Evolutionary conservation across 2,888 invertebrate genomes (phyloP).

Genomic region (Drosophila mayaguana): DNA sequence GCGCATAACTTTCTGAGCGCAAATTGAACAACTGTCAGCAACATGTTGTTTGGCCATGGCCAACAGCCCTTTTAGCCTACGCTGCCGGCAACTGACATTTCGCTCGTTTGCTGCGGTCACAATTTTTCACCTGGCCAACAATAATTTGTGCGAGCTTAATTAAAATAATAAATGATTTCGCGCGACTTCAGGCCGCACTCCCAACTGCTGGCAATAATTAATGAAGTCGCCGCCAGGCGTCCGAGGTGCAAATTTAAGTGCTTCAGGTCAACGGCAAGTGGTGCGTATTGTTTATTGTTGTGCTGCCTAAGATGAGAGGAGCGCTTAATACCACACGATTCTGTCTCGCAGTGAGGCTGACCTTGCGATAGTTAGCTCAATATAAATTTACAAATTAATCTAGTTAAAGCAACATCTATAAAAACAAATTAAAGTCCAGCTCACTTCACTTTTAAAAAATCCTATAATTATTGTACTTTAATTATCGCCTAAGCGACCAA

Average conservation of each 20-base stretch:
- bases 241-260: slow-evolving; percentile 6
- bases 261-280: slow-evolving; percentile 26
- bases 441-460: not conserved
- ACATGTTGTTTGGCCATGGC: slow-evolving; percentile 56
- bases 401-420: not conserved
- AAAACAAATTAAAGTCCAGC: not conserved
- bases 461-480: not conserved
- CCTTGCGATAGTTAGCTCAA: not conserved
- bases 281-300: not conserved
- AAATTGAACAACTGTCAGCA: slow-evolving; percentile 74
- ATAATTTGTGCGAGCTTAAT: slow-evolving; percentile 54
- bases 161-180: slow-evolving; percentile 74
- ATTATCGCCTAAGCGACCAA: not conserved
- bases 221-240: slow-evolving; percentile 35
- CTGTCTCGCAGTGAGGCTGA: not conserved
- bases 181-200: not conserved
- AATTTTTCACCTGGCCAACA: slow-evolving; percentile 63
- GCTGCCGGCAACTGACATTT: slow-evolving; percentile 61
- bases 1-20: slow-evolving; percentile 42
- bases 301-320: not conserved
- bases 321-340: not conserved
- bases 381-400: not conserved
- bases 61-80: not conserved
- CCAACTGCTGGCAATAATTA: slow-evolving; percentile 57
- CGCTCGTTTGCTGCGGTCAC: slow-evolving; percentile 58